Conservation (phyloP, 2,797 vertebrate genomes). For the Aldrovandia affinis region DNA sequence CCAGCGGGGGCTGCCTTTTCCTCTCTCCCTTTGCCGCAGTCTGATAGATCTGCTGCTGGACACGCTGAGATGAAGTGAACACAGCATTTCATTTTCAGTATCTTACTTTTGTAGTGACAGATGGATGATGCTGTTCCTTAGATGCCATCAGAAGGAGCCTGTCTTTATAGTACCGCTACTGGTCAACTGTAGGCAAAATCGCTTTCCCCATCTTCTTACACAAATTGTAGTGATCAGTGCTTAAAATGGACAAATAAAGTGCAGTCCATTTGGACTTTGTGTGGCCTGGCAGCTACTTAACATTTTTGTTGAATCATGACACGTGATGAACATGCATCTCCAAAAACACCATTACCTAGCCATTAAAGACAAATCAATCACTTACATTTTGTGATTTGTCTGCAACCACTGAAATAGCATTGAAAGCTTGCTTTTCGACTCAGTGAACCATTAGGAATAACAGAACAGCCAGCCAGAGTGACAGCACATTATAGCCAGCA, state of each 20-base stretch:
- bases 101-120: neutral
- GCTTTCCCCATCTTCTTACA: neutral
- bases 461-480: neutral
- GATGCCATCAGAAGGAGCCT: neutral
- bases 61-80: neutral
- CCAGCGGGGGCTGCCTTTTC: neutral
- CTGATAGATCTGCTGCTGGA: neutral
- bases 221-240: neutral
- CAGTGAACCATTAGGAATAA: too few species aligned
- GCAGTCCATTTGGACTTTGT: too few species aligned
- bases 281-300: too few species aligned
- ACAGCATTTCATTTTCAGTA: neutral
- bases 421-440: too few species aligned
- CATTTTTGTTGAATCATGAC: too few species aligned
- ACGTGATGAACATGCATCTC: too few species aligned
- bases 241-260: too few species aligned
- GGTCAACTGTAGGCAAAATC: neutral
- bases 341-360: too few species aligned
- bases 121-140: neutral
- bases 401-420: too few species aligned
- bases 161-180: neutral
- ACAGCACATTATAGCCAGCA: neutral
- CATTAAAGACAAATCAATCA: too few species aligned
- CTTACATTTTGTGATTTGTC: too few species aligned
- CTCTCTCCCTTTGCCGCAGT: neutral